Conservation (phyloP, 2,797 vertebrate species). For the Lacerta bilineata region DNA sequence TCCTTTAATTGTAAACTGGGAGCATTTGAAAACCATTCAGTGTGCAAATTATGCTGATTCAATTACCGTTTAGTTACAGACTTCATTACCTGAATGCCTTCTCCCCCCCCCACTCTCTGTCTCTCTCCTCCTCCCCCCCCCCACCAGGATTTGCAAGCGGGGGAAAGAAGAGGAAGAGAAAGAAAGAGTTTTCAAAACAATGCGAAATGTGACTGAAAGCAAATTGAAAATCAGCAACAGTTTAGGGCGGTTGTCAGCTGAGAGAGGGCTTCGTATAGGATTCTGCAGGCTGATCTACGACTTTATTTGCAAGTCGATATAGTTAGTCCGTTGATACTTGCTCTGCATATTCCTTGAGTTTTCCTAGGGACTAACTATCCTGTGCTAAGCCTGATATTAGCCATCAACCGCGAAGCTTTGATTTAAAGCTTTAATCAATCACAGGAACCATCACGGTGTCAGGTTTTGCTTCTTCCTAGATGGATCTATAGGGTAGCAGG, state of each 20-base stretch:
- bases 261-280: conserved; percentile 24
- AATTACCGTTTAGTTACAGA: conserved; percentile 88
- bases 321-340: neutral
- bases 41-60: conserved; percentile 88
- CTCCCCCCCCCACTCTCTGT: neutral
- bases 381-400: conserved; percentile 13
- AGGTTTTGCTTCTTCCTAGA: neutral
- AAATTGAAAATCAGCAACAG: conserved; percentile 51
- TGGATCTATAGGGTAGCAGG: neutral
- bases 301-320: neutral
- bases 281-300: conserved; percentile 22
- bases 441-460: conserved; percentile 26
- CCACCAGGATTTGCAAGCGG: neutral
- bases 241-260: conserved; percentile 33
- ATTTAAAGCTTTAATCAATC: conserved; percentile 20
- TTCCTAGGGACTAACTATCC: conserved; percentile 21
- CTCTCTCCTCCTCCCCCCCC: neutral
- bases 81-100: conserved; percentile 86
- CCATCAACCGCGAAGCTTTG: conserved; percentile 32
- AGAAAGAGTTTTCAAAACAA: conserved; percentile 72
- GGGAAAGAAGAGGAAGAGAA: conserved; percentile 33
- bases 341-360: neutral
- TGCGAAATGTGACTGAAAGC: conserved; percentile 59
- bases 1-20: conserved; percentile 88
- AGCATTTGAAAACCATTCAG: conserved; percentile 87